Percentiles rank a stretch among this genome's conserved stretches.
phyloP scores from a whole-genome alignment of 2,113 vertebrate species.

The Callorhinus ursinus region DNA sequence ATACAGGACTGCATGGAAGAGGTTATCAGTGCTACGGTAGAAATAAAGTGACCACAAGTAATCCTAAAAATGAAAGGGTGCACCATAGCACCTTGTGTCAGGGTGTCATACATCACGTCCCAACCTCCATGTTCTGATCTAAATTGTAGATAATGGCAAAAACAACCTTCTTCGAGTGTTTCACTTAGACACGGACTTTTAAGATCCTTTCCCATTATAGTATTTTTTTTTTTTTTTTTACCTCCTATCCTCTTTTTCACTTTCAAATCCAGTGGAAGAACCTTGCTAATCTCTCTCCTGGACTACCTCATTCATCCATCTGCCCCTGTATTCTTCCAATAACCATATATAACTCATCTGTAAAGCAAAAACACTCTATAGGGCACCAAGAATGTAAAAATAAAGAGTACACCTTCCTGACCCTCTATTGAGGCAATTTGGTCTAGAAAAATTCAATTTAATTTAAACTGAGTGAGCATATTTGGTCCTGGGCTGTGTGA shows the following conservation, averaged over 20 bases:
- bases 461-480: not conserved
- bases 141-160: not conserved
- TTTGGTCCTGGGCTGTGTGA: not conserved
- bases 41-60: not conserved
- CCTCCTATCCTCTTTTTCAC: not conserved
- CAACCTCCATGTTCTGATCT: not conserved
- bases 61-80: not conserved
- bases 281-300: not conserved
- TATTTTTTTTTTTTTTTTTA: not conserved
- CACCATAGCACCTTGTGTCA: not conserved
- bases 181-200: not conserved
- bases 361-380: not conserved
- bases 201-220: not conserved
- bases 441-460: not conserved
- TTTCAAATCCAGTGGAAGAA: not conserved
- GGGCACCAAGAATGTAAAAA: not conserved
- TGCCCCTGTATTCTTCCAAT: not conserved
- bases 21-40: not conserved
- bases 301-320: not conserved
- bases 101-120: not conserved
- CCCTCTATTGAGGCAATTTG: not conserved
- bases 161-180: not conserved
- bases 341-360: not conserved
- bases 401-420: not conserved
- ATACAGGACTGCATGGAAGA: not conserved